phyloP scores from a whole-genome alignment of 2,797 vertebrate species.

The Buphagus erythrorhynchus region DNA sequence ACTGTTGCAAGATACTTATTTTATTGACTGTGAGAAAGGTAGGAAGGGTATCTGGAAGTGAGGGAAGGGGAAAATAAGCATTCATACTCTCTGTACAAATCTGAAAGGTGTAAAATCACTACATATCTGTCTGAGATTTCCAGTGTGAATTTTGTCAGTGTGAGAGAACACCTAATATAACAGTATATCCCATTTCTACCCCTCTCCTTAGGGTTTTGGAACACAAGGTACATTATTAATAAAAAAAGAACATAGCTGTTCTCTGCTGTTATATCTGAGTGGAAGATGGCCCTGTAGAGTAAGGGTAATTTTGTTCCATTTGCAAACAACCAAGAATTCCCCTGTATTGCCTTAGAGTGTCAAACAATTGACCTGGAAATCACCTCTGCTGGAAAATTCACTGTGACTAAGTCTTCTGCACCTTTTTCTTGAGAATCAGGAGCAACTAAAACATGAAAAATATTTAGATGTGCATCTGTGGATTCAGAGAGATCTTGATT shows the following conservation, averaged over 20 bases:
- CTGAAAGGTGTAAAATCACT: not conserved
- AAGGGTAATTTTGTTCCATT: not conserved
- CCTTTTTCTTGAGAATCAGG: not conserved
- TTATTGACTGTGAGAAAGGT: not conserved
- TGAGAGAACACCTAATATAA: not conserved
- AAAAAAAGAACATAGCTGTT: not conserved
- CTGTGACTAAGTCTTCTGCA: not conserved
- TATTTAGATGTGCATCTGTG: not conserved
- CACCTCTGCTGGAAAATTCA: constrained; percentile 37
- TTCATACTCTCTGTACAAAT: not conserved
- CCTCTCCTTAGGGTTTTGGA: not conserved
- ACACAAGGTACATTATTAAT: not conserved
- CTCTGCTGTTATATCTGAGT: not conserved
- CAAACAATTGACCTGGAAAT: constrained; percentile 45
- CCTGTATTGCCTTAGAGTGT: not conserved
- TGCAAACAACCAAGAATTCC: not conserved
- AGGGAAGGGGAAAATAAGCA: not conserved
- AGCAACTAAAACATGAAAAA: not conserved
- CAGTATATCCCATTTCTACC: not conserved
- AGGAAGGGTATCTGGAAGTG: not conserved
- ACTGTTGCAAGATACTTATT: not conserved
- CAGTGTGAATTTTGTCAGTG: not conserved
- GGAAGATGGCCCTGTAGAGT: not conserved
- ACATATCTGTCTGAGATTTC: not conserved
- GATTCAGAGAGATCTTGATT: not conserved